Conservation (phyloP, 1,140 invertebrate species). For the Asobara japonica region DNA sequence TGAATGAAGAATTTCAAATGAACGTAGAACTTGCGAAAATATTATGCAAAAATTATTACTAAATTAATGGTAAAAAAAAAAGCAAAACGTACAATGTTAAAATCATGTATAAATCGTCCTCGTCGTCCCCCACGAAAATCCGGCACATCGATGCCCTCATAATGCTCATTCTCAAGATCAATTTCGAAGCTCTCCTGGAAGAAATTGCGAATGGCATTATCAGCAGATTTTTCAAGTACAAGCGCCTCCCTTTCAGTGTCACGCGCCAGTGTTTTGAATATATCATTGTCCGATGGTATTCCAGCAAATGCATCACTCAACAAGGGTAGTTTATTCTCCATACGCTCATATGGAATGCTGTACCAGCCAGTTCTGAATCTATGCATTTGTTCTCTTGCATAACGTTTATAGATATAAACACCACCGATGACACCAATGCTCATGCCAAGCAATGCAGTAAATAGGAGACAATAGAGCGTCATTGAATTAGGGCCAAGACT, state of each 20-base stretch:
- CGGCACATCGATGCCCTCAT: conserved; percentile 83
- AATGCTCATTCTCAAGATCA: conserved; percentile 74
- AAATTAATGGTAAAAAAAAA: neutral
- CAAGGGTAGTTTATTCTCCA: conserved; percentile 52
- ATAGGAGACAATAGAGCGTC: conserved; percentile 76
- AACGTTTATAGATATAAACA: conserved; percentile 80
- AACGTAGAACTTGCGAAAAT: neutral
- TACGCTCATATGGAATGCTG: conserved; percentile 71
- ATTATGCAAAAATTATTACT: neutral
- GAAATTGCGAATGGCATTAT: conserved; percentile 37
- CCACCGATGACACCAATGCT: conserved; percentile 80
- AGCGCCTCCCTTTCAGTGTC: conserved; percentile 48
- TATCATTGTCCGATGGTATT: conserved; percentile 51
- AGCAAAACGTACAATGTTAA: conserved; percentile 72
- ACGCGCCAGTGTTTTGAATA: conserved; percentile 52
- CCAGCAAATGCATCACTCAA: conserved; percentile 53
- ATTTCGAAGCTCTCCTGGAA: conserved; percentile 71
- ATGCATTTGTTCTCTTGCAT: conserved; percentile 71
- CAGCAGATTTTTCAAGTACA: conserved; percentile 44
- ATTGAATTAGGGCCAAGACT: conserved; percentile 68
- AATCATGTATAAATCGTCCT: conserved; percentile 90
- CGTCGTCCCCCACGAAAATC: conserved; percentile 80
- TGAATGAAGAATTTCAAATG: neutral
- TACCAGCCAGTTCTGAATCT: conserved; percentile 74
- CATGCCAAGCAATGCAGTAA: conserved; percentile 78